Percentiles rank a stretch among this genome's conserved stretches.
These are phyloP conservation scores for Phymorhynchus buccinoides DNA, from an alignment of 1,140 invertebrate species.

Conservation along the genomic window DNA sequence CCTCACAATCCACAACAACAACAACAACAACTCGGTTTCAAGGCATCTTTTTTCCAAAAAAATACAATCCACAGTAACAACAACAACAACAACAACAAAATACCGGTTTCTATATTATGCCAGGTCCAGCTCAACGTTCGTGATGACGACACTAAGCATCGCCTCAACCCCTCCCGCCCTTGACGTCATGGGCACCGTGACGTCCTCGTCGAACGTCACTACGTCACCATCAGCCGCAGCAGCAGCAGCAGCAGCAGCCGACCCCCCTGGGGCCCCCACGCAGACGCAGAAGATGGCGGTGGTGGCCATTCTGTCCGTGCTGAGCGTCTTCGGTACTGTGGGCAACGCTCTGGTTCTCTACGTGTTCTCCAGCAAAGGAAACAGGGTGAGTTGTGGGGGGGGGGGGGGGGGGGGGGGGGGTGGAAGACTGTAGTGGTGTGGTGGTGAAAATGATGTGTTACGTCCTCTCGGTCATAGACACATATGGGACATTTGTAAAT, in stretches of 20 bases:
- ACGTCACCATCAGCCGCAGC: too few species aligned
- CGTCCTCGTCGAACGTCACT: neutral
- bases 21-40: neutral
- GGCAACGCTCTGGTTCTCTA: conserved; percentile 71
- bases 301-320: conserved; percentile 37
- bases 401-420: too few species aligned
- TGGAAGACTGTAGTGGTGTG: too few species aligned
- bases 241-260: neutral
- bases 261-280: neutral
- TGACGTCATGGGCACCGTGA: neutral
- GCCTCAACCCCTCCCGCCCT: too few species aligned
- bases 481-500: neutral
- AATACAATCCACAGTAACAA: neutral
- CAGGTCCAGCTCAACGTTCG: too few species aligned
- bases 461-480: too few species aligned
- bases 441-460: too few species aligned
- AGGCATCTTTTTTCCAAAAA: too few species aligned
- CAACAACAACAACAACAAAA: too few species aligned
- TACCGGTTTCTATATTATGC: too few species aligned
- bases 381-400: conserved; percentile 68
- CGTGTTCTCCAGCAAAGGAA: conserved; percentile 69
- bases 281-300: conserved; percentile 29
- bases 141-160: too few species aligned
- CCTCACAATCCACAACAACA: neutral
- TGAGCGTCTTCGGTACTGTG: conserved; percentile 63